Percentiles rank a stretch among this genome's conserved stretches.
Evolutionary conservation across 2,113 vertebrate species (phyloP).

Genomic region (Progne subis): DNA sequence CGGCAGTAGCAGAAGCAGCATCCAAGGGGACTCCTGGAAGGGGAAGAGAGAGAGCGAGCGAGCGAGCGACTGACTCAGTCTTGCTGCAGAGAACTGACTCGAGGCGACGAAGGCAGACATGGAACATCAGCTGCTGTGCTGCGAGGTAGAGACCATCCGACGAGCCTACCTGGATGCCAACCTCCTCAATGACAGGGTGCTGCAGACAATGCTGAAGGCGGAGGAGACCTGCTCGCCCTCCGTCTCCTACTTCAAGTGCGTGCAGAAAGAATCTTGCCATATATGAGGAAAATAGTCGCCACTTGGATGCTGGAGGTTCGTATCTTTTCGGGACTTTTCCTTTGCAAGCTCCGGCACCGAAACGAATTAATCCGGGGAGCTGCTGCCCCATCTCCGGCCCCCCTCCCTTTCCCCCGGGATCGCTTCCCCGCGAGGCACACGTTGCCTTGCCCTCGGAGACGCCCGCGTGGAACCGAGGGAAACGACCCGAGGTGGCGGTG

Average conservation of each 20-base stretch:
- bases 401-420: no score
- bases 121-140: conserved; percentile 98
- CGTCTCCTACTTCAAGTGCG: conserved; percentile 96
- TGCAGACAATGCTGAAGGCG: conserved; percentile 91
- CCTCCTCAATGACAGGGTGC: conserved; percentile 93
- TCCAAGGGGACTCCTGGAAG: conserved; percentile 74
- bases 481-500: neutral
- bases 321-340: conserved; percentile 28
- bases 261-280: conserved; percentile 94
- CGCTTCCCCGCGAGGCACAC: no score
- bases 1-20: conserved; percentile 81
- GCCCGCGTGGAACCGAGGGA: neutral
- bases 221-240: conserved; percentile 94
- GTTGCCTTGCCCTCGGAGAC: no score
- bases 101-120: conserved; percentile 75
- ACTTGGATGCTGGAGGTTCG: conserved; percentile 99
- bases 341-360: neutral
- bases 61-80: conserved; percentile 46
- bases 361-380: neutral
- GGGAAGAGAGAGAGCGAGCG: conserved; percentile 33
- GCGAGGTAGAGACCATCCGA: conserved; percentile 93
- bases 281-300: conserved; percentile 97
- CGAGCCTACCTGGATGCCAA: conserved; percentile 93
- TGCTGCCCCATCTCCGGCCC: neutral
- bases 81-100: conserved; percentile 11